phyloP scores from a whole-genome alignment of 2,888 invertebrate species.

The Brachyptera putata region DNA sequence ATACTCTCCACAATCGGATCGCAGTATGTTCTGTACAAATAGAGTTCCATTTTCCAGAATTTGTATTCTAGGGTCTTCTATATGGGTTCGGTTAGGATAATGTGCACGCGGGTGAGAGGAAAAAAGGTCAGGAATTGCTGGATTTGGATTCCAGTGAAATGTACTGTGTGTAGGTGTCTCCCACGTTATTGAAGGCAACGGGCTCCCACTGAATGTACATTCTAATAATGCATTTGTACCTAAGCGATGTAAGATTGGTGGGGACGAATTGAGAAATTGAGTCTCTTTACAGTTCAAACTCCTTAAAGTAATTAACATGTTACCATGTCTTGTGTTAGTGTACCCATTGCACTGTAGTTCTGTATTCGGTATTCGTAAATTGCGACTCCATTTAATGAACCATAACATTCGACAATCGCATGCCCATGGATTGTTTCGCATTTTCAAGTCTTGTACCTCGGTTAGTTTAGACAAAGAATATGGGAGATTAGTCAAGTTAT shows the following conservation, averaged over 20 bases:
- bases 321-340: constrained; percentile 53
- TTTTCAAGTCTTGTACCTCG: constrained; percentile 58
- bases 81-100: constrained; percentile 40
- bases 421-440: constrained; percentile 73
- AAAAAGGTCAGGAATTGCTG: constrained; percentile 59
- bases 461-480: constrained; percentile 61
- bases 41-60: constrained; percentile 75
- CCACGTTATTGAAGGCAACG: constrained; percentile 79
- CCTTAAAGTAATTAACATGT: constrained; percentile 65
- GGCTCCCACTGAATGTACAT: constrained; percentile 73
- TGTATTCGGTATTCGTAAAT: constrained; percentile 49
- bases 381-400: constrained; percentile 60
- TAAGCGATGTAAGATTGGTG: constrained; percentile 59
- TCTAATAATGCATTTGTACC: constrained; percentile 66
- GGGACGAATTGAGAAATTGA: constrained; percentile 55
- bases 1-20: constrained; percentile 76
- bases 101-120: constrained; percentile 62
- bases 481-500: constrained; percentile 67
- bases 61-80: constrained; percentile 53
- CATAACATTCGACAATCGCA: constrained; percentile 85
- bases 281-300: constrained; percentile 70
- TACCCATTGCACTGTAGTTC: constrained; percentile 62
- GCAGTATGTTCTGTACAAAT: constrained; percentile 59
- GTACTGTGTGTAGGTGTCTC: constrained; percentile 70
- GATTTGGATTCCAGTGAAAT: constrained; percentile 75